Evolutionary conservation across 2,888 invertebrate species (phyloP).

Genomic region (Spilosoma lubricipeda): DNA sequence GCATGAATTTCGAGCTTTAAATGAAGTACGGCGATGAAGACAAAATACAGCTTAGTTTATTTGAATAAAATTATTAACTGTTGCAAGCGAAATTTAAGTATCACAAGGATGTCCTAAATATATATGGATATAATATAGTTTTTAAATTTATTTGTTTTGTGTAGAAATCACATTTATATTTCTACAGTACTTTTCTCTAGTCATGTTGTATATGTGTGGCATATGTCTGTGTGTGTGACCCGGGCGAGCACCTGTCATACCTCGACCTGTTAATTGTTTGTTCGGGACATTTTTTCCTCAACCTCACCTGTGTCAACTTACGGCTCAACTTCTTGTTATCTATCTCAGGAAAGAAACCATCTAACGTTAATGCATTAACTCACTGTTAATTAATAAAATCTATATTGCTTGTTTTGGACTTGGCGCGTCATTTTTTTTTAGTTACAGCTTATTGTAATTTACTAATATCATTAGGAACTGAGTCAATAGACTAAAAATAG

Average conservation of each 20-base stretch:
- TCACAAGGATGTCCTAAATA: too few species aligned
- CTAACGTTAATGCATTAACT: conserved; percentile 17
- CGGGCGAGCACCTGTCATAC: conserved; percentile 48
- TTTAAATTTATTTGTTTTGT: too few species aligned
- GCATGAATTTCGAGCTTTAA: conserved; percentile 22
- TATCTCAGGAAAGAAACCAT: conserved; percentile 19
- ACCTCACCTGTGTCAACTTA: conserved; percentile 41
- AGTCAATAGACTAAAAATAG: too few species aligned
- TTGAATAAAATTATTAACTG: background rate
- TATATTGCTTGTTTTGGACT: background rate
- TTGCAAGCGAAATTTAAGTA: background rate
- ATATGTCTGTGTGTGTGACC: conserved; percentile 27
- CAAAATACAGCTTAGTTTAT: conserved; percentile 9
- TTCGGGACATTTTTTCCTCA: conserved; percentile 38
- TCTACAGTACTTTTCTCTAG: background rate
- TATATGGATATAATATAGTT: too few species aligned
- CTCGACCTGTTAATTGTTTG: conserved; percentile 47
- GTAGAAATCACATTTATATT: too few species aligned
- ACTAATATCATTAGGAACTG: background rate
- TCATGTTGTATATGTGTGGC: conserved; percentile 4
- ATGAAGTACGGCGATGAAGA: conserved; percentile 14
- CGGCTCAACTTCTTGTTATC: conserved; percentile 38
- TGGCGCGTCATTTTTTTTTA: background rate
- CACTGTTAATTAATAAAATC: conserved; percentile 9
- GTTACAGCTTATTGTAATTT: background rate